Percentiles rank a stretch among this genome's conserved stretches.
These are phyloP conservation scores for Tarsius wallacei DNA, from an alignment of 2,797 vertebrate species.

Conservation along the genomic window DNA sequence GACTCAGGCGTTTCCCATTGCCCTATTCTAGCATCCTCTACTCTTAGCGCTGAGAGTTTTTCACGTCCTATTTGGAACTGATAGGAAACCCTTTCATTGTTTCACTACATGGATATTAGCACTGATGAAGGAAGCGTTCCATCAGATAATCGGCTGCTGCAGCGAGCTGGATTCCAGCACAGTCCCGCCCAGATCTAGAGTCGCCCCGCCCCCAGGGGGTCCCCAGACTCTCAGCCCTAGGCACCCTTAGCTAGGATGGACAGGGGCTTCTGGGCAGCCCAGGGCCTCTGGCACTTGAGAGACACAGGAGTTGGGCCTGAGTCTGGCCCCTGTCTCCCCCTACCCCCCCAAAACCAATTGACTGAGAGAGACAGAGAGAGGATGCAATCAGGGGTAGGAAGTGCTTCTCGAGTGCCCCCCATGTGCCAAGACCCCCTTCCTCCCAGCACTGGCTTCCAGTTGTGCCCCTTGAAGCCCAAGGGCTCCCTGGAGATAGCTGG, in stretches of 20 bases:
- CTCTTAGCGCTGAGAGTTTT: slow-evolving; percentile 92
- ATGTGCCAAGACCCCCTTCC: neutral
- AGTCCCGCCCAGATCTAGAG: slow-evolving; percentile 84
- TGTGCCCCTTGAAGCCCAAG: neutral
- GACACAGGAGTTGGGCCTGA: neutral
- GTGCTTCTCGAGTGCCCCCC: neutral
- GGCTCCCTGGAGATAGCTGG: neutral
- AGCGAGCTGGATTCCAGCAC: slow-evolving; percentile 90
- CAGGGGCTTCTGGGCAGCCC: neutral
- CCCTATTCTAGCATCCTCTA: slow-evolving; percentile 94
- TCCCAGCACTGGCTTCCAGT: neutral
- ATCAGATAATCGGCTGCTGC: slow-evolving; percentile 93
- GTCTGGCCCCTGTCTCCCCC: too few relatives aligned
- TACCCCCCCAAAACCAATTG: neutral
- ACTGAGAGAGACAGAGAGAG: neutral
- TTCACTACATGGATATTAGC: slow-evolving; percentile 93
- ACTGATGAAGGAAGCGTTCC: slow-evolving; percentile 93
- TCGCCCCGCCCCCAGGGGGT: slow-evolving; percentile 80
- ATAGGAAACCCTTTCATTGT: slow-evolving; percentile 95
- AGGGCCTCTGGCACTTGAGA: neutral
- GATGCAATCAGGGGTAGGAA: neutral
- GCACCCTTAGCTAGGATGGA: neutral
- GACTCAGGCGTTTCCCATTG: slow-evolving; percentile 94
- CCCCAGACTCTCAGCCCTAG: neutral
- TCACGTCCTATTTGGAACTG: slow-evolving; percentile 93